Evolutionary conservation across 2,113 vertebrate genomes (phyloP).

Genomic region (Myanophis thanlyinensis): DNA sequence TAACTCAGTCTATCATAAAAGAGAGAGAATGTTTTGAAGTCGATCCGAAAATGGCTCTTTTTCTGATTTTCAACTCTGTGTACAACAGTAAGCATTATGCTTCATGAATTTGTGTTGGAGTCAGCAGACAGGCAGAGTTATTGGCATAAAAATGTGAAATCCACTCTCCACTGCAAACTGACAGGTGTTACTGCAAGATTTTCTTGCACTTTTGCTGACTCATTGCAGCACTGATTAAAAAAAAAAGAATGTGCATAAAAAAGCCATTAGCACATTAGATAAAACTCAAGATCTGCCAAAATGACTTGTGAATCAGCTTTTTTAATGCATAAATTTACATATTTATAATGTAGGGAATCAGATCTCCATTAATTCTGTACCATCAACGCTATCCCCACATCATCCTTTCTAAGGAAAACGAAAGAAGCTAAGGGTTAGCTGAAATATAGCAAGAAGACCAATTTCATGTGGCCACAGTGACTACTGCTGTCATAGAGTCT

Average conservation of each 20-base stretch:
- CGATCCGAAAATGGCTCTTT: constrained; percentile 4
- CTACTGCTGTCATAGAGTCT: not conserved
- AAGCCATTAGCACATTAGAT: not conserved
- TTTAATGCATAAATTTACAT: not conserved
- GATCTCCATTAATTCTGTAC: not conserved
- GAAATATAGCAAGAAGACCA: not conserved
- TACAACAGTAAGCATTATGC: not conserved
- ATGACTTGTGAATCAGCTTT: constrained; percentile 23
- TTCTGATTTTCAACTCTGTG: not conserved
- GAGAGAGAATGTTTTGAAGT: not conserved
- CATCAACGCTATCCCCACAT: not conserved
- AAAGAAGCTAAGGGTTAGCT: not conserved
- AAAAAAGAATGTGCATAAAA: constrained; percentile 41
- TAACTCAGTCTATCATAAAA: not conserved
- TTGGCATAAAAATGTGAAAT: constrained; percentile 24
- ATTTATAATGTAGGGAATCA: not conserved
- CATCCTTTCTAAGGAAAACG: not conserved
- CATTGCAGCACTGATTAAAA: constrained; percentile 43
- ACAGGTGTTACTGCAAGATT: constrained; percentile 25
- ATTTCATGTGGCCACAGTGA: not conserved
- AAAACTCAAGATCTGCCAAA: constrained; percentile 31
- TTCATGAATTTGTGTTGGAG: constrained; percentile 14
- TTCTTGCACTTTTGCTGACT: constrained; percentile 46
- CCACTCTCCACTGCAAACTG: constrained; percentile 16
- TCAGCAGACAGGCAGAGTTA: not conserved